Base-by-base conservation (phyloP, 2,888 invertebrate species). In the Patella caerulea region DNA sequence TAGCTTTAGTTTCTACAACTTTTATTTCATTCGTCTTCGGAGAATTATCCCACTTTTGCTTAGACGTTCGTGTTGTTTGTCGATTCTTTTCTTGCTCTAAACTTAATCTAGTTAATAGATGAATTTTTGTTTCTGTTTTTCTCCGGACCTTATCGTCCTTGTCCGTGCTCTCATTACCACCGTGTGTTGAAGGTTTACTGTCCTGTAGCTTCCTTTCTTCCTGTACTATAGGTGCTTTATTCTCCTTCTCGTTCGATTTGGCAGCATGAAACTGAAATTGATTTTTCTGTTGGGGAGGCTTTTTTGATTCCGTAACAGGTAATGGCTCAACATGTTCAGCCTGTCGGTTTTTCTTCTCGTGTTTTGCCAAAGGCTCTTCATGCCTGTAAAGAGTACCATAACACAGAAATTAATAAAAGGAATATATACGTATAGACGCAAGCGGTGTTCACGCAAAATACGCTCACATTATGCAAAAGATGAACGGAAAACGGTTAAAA, bases 141-240 rank as follows among this genome's bases (percentile, higher is more conserved):
- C 78, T 73, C 56, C 76, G 71, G 24, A 70, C 73, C 45, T 14
- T 55, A 19, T 54, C n/a, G 3, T 55, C n/a, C n/a, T 55, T 7
- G 7, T 0, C 29, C 29, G n/a, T 12, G n/a, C 29, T 29, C 17
- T 17, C 29, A 7, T 17, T 29, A 11, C 29, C 71, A 71, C 19
- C 71, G 1, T 14, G 0, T 24, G 29, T 71, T 71, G 71, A 3
- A 29, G 70, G 53, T 19, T 65, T 55, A 19, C 83, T 75, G 34
- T 83, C 70, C 65, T 88, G 86, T 34, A 84, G 80, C n/a, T 83
- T 79, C 24, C 83, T 81, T 69, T 87, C 71, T 81, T 84, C 85
- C 70, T 87, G 79, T 71, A 85, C 83, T 73, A 88, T 85, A n/a
- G 81, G 81, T 75, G 83, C 82, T 77, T 86, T 86, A 71, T 86